Conservation (phyloP, 2,113 vertebrate species). For the Phyllopteryx taeniolatus region DNA sequence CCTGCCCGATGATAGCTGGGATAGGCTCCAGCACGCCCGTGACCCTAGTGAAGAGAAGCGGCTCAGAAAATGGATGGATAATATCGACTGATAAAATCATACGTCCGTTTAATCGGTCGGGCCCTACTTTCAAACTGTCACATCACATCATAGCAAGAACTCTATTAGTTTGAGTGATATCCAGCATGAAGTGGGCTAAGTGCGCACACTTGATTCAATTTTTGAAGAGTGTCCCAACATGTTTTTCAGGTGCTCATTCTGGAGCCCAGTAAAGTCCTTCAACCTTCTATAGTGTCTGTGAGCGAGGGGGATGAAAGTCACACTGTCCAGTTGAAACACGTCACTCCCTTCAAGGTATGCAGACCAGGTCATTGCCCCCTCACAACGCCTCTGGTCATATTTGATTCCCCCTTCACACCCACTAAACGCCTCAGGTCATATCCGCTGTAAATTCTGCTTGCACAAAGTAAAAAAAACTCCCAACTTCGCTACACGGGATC, state of each 20-base stretch:
- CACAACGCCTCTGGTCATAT: no score
- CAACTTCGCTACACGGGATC: neutral
- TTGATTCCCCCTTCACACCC: no score
- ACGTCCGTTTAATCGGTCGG: no score
- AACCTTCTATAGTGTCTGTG: conserved; percentile 74
- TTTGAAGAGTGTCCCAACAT: neutral
- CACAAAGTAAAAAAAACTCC: neutral
- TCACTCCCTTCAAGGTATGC: conserved; percentile 75
- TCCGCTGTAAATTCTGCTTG: neutral
- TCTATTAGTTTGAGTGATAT: neutral
- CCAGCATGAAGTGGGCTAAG: neutral
- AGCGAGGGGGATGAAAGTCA: conserved; percentile 62
- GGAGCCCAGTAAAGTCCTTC: conserved; percentile 80
- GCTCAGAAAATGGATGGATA: no score
- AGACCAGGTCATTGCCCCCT: neutral
- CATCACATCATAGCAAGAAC: neutral
- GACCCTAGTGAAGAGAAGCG: no score
- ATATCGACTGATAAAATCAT: no score
- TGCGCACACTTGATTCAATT: neutral
- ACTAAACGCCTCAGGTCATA: no score
- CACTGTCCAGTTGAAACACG: conserved; percentile 74
- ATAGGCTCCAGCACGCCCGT: no score
- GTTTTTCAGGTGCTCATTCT: conserved; percentile 80
- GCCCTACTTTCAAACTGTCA: no score
- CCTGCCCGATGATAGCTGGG: no score